Percentiles rank a stretch among this genome's conserved stretches.
These are phyloP conservation scores for Tenebrio molitor DNA, from an alignment of 1,140 invertebrate species.

Conservation along the genomic window DNA sequence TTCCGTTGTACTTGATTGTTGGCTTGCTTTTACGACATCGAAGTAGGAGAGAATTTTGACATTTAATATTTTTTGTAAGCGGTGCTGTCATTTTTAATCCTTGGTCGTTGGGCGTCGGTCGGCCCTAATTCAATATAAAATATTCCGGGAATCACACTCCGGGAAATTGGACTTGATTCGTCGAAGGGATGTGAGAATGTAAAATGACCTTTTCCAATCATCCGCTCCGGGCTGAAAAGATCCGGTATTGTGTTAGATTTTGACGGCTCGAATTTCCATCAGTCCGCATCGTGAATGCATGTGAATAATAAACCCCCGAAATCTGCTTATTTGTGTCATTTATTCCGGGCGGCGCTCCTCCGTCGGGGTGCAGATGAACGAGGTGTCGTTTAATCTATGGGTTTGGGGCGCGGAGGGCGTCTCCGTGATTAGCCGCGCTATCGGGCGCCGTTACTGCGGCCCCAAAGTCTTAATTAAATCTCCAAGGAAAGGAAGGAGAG, in stretches of 20 bases:
- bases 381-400: conserved; percentile 50
- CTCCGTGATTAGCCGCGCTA: conserved; percentile 50
- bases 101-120: no score
- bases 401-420: conserved; percentile 30
- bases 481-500: conserved; percentile 35
- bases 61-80: no score
- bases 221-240: conserved; percentile 17
- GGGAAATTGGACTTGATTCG: conserved; percentile 33
- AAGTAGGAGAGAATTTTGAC: no score
- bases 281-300: neutral
- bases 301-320: conserved; percentile 30
- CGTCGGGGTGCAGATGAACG: conserved; percentile 36
- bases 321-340: conserved; percentile 40
- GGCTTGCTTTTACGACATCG: no score
- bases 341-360: conserved; percentile 11
- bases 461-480: conserved; percentile 52
- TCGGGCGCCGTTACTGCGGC: conserved; percentile 24
- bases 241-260: conserved; percentile 38
- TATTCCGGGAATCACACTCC: neutral
- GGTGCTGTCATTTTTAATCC: no score
- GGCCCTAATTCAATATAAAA: conserved; percentile 12
- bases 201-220: conserved; percentile 37
- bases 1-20: no score
- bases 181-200: conserved; percentile 15
- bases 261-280: conserved; percentile 30